A percentile compares a stretch with the other conserved stretches of the same genome.
Evolutionary conservation across 2,888 invertebrate genomes (phyloP).

Genomic region (Mallateleia sp.): DNA sequence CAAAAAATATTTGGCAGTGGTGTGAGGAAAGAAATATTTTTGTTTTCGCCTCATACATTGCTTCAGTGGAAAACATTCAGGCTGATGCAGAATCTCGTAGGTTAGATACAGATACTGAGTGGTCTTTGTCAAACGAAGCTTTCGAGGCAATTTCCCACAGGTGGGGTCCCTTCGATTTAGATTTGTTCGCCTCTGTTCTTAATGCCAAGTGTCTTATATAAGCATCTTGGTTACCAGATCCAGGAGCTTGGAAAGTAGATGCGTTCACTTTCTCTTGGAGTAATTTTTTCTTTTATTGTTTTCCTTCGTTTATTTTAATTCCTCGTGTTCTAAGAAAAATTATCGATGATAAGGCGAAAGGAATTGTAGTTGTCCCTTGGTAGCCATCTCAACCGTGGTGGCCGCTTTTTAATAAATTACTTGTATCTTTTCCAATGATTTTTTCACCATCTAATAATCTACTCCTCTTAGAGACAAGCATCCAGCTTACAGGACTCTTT

Average conservation of each 20-base stretch:
- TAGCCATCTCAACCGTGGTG: slow-evolving; percentile 10
- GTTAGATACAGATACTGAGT: too few relatives aligned
- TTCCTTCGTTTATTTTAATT: slow-evolving; percentile 5
- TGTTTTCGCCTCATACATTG: too few relatives aligned
- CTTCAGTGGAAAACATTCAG: too few relatives aligned
- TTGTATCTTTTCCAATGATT: neutral
- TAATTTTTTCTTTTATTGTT: neutral
- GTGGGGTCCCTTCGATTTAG: slow-evolving; percentile 6
- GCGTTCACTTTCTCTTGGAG: neutral
- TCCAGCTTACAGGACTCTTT: slow-evolving; percentile 19
- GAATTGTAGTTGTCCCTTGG: neutral
- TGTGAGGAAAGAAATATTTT: too few relatives aligned
- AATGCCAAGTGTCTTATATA: neutral
- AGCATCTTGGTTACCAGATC: slow-evolving; percentile 6
- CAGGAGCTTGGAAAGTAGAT: neutral
- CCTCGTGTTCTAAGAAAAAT: slow-evolving; percentile 5
- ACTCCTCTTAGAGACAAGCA: slow-evolving; percentile 21
- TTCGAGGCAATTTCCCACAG: too few relatives aligned
- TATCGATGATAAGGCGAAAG: neutral
- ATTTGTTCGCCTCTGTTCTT: neutral
- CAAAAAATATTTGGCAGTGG: too few relatives aligned
- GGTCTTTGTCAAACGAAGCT: too few relatives aligned
- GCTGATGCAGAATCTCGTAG: too few relatives aligned
- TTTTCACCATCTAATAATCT: neutral
- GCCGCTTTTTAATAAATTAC: slow-evolving; percentile 1